Conservation (phyloP, 23 tunicate genomes). For the Phallusia fumigata region DNA sequence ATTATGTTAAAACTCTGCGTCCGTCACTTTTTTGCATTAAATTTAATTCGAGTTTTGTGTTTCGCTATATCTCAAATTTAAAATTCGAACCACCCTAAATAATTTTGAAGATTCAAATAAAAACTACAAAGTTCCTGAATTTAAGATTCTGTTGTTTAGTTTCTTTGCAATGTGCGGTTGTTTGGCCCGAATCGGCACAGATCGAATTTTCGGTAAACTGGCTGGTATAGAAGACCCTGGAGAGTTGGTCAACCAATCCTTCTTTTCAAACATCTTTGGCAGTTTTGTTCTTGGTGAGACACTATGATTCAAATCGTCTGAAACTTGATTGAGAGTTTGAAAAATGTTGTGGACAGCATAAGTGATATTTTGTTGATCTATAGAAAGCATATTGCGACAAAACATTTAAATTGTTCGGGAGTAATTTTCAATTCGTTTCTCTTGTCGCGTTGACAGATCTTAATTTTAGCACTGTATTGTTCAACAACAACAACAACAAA, state of each 20-base stretch:
- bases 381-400: too few relatives aligned
- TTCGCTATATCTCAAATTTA: neutral
- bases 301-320: neutral
- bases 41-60: too few relatives aligned
- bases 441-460: too few relatives aligned
- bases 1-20: neutral
- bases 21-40: neutral
- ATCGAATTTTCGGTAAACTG: constrained; percentile 31
- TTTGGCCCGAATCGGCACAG: constrained; percentile 34
- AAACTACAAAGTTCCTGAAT: neutral
- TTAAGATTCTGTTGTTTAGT: neutral
- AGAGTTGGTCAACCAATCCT: constrained; percentile 50
- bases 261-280: constrained; percentile 70
- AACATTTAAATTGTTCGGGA: too few relatives aligned
- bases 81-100: neutral
- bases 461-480: too few relatives aligned
- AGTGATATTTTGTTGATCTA: too few relatives aligned
- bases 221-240: constrained; percentile 33
- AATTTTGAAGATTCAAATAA: neutral
- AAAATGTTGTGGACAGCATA: too few relatives aligned
- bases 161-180: constrained; percentile 55
- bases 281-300: constrained; percentile 61
- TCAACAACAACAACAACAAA: too few relatives aligned
- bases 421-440: too few relatives aligned
- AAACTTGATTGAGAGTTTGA: too few relatives aligned